phyloP scores from a whole-genome alignment of 2,797 vertebrate species.

The Trachurus trachurus region DNA sequence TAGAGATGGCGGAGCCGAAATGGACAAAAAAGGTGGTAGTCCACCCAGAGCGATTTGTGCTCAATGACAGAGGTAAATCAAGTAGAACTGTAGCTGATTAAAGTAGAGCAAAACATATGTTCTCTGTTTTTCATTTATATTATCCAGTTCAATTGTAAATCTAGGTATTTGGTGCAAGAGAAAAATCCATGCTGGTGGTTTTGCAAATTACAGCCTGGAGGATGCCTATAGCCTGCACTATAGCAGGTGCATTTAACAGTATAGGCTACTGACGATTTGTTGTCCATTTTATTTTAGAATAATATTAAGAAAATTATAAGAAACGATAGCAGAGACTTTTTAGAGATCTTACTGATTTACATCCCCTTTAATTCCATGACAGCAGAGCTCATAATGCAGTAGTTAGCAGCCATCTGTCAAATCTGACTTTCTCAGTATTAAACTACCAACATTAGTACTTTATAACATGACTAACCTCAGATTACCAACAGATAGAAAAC shows the following conservation, averaged over 20 bases:
- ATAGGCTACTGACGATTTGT: background rate
- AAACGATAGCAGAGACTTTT: too few relatives aligned
- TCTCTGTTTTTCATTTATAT: background rate
- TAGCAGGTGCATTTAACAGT: background rate
- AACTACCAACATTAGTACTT: background rate
- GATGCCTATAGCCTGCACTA: too few relatives aligned
- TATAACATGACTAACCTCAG: too few relatives aligned
- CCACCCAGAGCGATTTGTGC: constrained; percentile 44
- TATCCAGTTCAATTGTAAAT: background rate
- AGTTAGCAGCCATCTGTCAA: background rate
- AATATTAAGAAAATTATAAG: background rate
- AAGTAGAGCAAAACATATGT: background rate
- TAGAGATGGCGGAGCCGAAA: constrained; percentile 69
- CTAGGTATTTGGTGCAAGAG: background rate
- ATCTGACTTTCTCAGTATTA: background rate
- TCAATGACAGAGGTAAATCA: constrained; percentile 74
- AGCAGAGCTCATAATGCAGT: background rate
- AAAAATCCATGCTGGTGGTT: background rate
- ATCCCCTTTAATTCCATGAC: background rate
- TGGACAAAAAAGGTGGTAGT: constrained; percentile 39
- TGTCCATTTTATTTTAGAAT: constrained; percentile 8
- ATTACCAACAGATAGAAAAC: background rate
- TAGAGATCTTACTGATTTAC: background rate
- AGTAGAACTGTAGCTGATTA: background rate
- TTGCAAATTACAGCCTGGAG: background rate